A percentile compares a stretch with the other conserved stretches of the same genome.
Conservation (phyloP, 2,113 vertebrate genomes). For the Microcebus lehilahytsara region DNA sequence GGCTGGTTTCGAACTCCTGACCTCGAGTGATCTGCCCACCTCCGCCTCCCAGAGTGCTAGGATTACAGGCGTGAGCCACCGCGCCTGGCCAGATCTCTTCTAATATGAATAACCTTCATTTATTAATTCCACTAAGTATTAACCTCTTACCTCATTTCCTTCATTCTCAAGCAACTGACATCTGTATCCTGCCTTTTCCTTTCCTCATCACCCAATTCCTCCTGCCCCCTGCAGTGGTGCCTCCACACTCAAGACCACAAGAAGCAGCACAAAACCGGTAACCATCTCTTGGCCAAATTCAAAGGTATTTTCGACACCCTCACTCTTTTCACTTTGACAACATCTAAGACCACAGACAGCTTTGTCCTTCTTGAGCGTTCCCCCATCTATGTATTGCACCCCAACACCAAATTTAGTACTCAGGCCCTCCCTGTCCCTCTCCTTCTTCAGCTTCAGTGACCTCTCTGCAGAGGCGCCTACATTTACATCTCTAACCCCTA, state of each 20-base stretch:
- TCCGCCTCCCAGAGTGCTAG: too few relatives aligned
- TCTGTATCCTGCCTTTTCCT: fast-evolving
- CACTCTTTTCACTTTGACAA: background rate
- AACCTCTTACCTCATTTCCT: background rate
- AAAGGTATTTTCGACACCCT: background rate
- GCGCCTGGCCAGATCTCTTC: background rate
- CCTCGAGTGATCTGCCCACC: too few relatives aligned
- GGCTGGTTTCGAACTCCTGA: too few relatives aligned
- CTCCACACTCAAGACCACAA: background rate
- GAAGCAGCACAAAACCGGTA: background rate
- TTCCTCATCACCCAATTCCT: background rate
- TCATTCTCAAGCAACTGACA: background rate
- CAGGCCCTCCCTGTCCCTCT: too few relatives aligned
- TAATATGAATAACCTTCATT: background rate
- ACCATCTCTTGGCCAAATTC: background rate
- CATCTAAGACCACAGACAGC: background rate
- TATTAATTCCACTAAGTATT: background rate
- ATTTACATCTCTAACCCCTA: background rate
- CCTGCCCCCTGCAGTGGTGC: background rate
- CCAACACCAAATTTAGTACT: background rate
- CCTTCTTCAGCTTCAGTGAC: background rate
- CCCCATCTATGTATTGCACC: background rate
- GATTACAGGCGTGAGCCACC: too few relatives aligned
- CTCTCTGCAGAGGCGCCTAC: background rate
- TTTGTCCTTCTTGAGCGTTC: background rate